These are phyloP conservation scores for Dromiciops gliroides DNA, from an alignment of 2,113 vertebrate genomes.

Conservation along the genomic window DNA sequence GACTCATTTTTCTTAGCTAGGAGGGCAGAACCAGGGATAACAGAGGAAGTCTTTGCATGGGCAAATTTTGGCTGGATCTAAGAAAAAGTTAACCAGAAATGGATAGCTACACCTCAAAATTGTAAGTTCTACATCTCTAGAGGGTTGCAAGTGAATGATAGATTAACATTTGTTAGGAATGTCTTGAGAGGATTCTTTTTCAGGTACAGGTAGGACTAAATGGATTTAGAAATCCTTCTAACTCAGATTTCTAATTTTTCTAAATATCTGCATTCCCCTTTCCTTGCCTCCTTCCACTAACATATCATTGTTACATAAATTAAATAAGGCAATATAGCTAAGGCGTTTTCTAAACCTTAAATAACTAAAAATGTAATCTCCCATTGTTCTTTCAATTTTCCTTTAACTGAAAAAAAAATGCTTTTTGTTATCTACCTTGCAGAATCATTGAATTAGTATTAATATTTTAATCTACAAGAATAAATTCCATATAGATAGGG, in stretches of 20 bases:
- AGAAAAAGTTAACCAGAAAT: not conserved
- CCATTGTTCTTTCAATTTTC: not conserved
- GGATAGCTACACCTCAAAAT: not conserved
- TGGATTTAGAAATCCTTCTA: not conserved
- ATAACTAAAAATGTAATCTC: not conserved
- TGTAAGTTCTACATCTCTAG: not conserved
- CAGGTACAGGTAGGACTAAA: not conserved
- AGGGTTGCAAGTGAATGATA: not conserved
- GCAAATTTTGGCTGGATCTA: not conserved
- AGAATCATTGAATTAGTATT: not conserved
- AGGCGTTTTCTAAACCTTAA: not conserved
- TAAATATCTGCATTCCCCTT: not conserved
- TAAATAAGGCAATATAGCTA: not conserved
- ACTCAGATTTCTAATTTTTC: not conserved
- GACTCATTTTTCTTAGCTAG: no score
- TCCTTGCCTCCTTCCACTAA: not conserved
- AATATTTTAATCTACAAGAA: no score
- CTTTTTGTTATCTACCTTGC: not conserved
- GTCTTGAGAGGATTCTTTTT: not conserved
- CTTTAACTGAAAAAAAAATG: not conserved
- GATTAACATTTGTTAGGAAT: not conserved
- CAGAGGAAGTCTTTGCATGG: no score
- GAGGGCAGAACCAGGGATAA: not conserved
- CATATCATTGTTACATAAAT: not conserved
- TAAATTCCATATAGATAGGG: no score